Conservation (phyloP, 2,888 invertebrate species). For the Furcula furcula region DNA sequence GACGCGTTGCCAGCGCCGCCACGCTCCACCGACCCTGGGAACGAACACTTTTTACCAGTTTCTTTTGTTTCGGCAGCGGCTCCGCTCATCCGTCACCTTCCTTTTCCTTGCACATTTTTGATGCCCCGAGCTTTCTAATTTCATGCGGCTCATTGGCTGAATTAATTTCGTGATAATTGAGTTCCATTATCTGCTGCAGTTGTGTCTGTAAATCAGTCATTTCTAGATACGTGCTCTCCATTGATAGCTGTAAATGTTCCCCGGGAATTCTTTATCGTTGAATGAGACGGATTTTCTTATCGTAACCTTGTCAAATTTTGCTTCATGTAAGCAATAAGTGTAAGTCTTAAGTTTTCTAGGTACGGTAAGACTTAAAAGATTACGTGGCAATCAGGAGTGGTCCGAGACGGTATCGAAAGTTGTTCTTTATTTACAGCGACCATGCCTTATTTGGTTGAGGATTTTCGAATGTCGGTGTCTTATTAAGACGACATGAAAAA, state of each 20-base stretch:
- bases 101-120: conserved; percentile 1
- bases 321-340: conserved; percentile 11
- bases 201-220: too few species aligned
- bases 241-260: conserved; percentile 15
- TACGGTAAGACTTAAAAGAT: too few species aligned
- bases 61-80: conserved; percentile 4
- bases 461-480: conserved; percentile 15
- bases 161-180: background rate
- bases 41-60: conserved; percentile 15
- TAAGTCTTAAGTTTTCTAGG: too few species aligned
- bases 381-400: too few species aligned
- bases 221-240: conserved; percentile 7
- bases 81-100: background rate
- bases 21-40: conserved; percentile 33
- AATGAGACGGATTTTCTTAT: conserved; percentile 18
- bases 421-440: conserved; percentile 33
- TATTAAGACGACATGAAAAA: conserved; percentile 4
- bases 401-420: conserved; percentile 32
- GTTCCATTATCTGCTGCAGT: too few species aligned
- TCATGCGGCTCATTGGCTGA: background rate
- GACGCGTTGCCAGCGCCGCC: conserved; percentile 13
- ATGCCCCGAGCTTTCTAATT: conserved; percentile 3
- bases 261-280: conserved; percentile 20
- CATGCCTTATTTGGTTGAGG: conserved; percentile 31
- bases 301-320: conserved; percentile 20